Evolutionary conservation across 2,113 vertebrate genomes (phyloP), one percentile per base, ranked within the genome.

Genomic region (Butastur rufipennis): DNA sequence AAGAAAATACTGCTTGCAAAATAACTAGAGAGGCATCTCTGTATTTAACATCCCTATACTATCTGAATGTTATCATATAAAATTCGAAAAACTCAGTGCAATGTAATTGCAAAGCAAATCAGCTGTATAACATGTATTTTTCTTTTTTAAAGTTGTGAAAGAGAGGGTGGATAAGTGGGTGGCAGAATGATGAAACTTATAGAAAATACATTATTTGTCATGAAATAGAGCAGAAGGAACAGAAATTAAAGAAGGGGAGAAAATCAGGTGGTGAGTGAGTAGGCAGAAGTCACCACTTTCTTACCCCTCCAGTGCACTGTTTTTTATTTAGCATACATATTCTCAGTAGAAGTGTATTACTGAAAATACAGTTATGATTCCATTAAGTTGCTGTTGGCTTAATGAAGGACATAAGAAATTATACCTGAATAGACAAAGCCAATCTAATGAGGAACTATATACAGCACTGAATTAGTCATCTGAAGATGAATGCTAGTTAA

Each of bases 91-190:
- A 45, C 38, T 70, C 43, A 20, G 45, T 68, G 43, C 72, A 92
- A 79, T 68, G 38, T 62, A 95, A 95, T 56, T 74, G 92, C 80
- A 85, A 95, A 88, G 85, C 71, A 93, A 94, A 95, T 96, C 94
- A 94, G 53, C 52, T 63, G 61, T 85, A 94, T 95, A 94, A 75
- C 88, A 65, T 78, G 26, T n/a, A 89, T 95, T 94, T 96, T 97
- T 91, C 93, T 71, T 92, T 95, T 97, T 97, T 97, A 97, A 96
- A 96, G 90, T 84, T 91, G 91, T 94, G 93, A 97, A 97, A 97
- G 66, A 94, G 96, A 96, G 91, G 93, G 94, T 88, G 72, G 94
- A 62, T 82, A 77, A 93, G 97, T 98, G 94, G 97, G 98, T 93
- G 93, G 96, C 36, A 95, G 92, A 95, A 94, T 70, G 93, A 94